Base-by-base conservation (phyloP, 2,113 vertebrate species). In the Pelecanoides urinatrix region DNA sequence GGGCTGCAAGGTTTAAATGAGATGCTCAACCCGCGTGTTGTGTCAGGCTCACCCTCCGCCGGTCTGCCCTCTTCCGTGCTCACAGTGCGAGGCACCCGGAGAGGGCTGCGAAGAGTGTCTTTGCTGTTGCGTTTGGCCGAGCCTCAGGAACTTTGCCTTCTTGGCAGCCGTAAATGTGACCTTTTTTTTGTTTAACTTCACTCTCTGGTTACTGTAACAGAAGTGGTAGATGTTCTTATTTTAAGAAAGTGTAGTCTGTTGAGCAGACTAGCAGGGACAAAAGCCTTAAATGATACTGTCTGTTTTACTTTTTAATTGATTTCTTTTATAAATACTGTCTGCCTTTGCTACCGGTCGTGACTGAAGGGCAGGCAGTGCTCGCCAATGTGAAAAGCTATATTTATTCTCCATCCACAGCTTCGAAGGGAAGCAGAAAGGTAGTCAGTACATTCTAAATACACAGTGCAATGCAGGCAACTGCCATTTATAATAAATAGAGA, bases 71-170 rank as follows among this genome's bases (percentile, higher is more conserved):
- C 19, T 10, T 65, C 23, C 0, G 0, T 11, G 59, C 53, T 5
- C 49, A 4, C 23, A 6, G 55, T 1, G 3, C 0, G 1, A 47
- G 42, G 42, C 65, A 34, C 38, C 38, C 0, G 0, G 22, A 40
- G 59, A 7, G 75, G 3, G 34, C 47, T 62, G 62, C 3, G 0
- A 44, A 36, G 86, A 82, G 34, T 8, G 0, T 44, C 67, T 53
- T 16, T 38, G 52, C 75, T 30, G 61, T 40, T 74, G 68, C 10
- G 1, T n/a, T 84, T 86, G 92, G 86, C 89, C 1, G 0, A 87
- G 94, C 92, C 94, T 97, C 92, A 85, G 91, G 96, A 97, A 55
- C 74, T 91, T 82, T 66, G 92, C 94, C 91, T 94, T 71, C 91
- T 94, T 92, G 96, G 95, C 96, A 94, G 96, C 62, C n/a, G 3